A percentile compares a stretch with the other conserved stretches of the same genome.
Evolutionary conservation across 2,888 invertebrate species (phyloP).

Genomic region (Drosophila recens): DNA sequence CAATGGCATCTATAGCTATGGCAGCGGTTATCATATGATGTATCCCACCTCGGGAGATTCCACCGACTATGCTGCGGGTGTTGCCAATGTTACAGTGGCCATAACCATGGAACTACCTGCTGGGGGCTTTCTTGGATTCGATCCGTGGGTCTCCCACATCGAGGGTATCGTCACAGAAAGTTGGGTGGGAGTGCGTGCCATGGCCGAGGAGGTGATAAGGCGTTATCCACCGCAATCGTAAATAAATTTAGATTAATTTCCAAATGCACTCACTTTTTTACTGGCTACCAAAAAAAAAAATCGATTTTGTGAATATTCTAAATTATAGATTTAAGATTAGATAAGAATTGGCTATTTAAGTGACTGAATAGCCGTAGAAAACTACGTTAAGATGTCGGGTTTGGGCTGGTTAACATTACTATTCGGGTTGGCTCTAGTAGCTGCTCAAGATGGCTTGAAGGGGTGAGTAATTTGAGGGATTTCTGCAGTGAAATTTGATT

Average conservation of each 20-base stretch:
- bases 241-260: slow-evolving; percentile 48
- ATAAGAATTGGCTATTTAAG: slow-evolving; percentile 65
- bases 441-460: slow-evolving; percentile 40
- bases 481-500: too few species aligned
- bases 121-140: slow-evolving; percentile 86
- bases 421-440: slow-evolving; percentile 39
- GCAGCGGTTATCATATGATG: slow-evolving; percentile 85
- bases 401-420: slow-evolving; percentile 41
- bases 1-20: slow-evolving; percentile 82
- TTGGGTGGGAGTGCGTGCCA: slow-evolving; percentile 85
- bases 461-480: slow-evolving; percentile 43
- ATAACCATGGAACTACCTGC: slow-evolving; percentile 88
- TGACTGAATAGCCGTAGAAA: background rate
- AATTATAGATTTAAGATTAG: slow-evolving; percentile 45
- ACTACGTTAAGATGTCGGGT: slow-evolving; percentile 53
- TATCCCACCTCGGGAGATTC: slow-evolving; percentile 87
- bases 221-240: slow-evolving; percentile 38
- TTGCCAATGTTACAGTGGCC: slow-evolving; percentile 65
- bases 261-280: slow-evolving; percentile 23
- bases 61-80: slow-evolving; percentile 88
- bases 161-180: slow-evolving; percentile 86
- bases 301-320: slow-evolving; percentile 9
- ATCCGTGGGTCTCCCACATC: slow-evolving; percentile 83
- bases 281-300: background rate
- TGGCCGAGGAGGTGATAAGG: slow-evolving; percentile 75